Evolutionary conservation across 2,113 vertebrate species (phyloP).

Genomic region (Gadus chalcogrammus): DNA sequence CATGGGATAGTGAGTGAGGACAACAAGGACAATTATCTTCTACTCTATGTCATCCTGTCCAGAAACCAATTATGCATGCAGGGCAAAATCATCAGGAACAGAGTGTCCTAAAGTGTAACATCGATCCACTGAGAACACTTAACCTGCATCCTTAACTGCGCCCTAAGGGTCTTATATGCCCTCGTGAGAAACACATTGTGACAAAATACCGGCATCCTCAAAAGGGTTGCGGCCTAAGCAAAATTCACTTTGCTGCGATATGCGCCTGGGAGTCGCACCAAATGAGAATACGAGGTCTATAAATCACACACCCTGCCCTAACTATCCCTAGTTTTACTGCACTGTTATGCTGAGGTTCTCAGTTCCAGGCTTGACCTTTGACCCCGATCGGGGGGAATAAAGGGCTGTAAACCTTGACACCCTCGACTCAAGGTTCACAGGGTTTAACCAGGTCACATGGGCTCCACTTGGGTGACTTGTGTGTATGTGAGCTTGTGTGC

Average conservation of each 20-base stretch:
- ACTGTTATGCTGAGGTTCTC: constrained; percentile 62
- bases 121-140: no score
- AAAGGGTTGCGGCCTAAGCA: no score
- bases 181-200: no score
- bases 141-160: no score
- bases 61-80: no score
- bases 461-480: constrained; percentile 15
- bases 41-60: no score
- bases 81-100: no score
- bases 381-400: constrained; percentile 52
- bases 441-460: constrained; percentile 58
- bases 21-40: no score
- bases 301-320: constrained; percentile 32
- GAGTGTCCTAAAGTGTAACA: no score
- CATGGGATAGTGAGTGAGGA: no score
- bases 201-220: no score
- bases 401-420: constrained; percentile 61
- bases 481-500: constrained; percentile 9
- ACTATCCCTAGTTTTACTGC: constrained; percentile 64
- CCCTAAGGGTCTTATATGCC: no score
- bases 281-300: constrained; percentile 46
- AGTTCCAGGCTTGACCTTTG: constrained; percentile 49
- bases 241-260: constrained; percentile 2
- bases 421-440: constrained; percentile 58
- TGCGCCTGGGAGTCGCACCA: not conserved